Conservation (phyloP, 2,113 vertebrate species). For the Polypterus bichir region DNA sequence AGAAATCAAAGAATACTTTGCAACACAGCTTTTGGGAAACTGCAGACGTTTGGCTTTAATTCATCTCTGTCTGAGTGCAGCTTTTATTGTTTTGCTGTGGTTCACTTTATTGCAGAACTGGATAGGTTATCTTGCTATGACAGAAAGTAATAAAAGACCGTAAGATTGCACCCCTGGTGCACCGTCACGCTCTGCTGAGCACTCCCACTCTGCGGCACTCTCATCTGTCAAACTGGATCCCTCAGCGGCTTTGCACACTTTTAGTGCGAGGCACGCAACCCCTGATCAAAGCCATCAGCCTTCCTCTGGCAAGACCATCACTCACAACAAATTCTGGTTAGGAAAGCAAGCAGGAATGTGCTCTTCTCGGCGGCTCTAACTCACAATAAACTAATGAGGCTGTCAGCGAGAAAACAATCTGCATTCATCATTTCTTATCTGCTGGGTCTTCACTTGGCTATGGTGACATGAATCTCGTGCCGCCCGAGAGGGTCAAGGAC, state of each 20-base stretch:
- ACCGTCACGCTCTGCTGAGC: background rate
- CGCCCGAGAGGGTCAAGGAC: constrained; percentile 24
- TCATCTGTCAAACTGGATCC: constrained; percentile 2
- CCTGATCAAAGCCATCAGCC: constrained; percentile 7
- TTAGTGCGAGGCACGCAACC: background rate
- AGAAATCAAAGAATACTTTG: no score
- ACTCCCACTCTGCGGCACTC: background rate
- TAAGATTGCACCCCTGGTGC: background rate
- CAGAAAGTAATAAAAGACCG: constrained; percentile 1
- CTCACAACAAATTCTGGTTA: constrained; percentile 15
- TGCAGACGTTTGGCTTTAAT: no score
- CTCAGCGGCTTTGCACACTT: background rate
- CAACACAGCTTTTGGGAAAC: no score
- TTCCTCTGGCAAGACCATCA: constrained; percentile 11
- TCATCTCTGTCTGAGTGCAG: no score
- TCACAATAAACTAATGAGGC: constrained; percentile 27
- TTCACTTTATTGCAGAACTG: no score
- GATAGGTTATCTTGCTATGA: background rate
- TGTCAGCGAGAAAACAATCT: constrained; percentile 28
- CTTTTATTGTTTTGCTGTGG: no score
- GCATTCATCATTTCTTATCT: constrained; percentile 37
- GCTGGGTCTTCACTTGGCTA: constrained; percentile 18
- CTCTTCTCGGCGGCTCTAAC: constrained; percentile 18
- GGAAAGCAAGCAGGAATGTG: constrained; percentile 15
- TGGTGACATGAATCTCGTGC: constrained; percentile 13